Base-by-base conservation (phyloP, 2,888 invertebrate species). In the Acronicta alni region DNA sequence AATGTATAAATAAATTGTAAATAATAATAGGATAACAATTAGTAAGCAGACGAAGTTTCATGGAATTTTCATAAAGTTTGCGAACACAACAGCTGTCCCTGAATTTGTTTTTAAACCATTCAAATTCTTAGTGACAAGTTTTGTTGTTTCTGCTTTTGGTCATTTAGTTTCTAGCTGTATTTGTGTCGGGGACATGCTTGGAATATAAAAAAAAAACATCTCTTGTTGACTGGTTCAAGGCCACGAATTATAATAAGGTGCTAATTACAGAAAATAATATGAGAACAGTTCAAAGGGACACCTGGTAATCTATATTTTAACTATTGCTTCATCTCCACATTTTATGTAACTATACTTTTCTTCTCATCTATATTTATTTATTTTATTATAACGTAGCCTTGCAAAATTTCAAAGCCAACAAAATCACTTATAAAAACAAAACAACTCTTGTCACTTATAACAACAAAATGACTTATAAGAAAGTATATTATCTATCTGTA, bases 1-100 rank as follows among this genome's bases (percentile, higher is more conserved):
- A 70, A 75, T 82, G 76, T 80, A 77, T 72, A 71, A 71, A 73
- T 61, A 56, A 57, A 56, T 41, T 72, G 67, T 85, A 86, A 77
- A 76, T 77, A 78, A 39, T 66, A 45, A 20, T 64, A 62, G 4
- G 18, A 37, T 72, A 57, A 47, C 54, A 71, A 58, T 66, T 67
- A 62, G 47, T 61, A 59, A 46, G 47, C 17, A 37, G 42, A 56
- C 14, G 16, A 64, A 62, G 61, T 67, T 61, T 62, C 30, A 39
- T 42, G 20, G 16, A 64, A 62, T 59, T 67, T 61, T 62, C 30
- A 39, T 42, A 23, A 62, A 70, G 49, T 58, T 67, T 61, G 7
- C 44, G 42, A 63, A 64, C 20, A 10, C 32, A 38, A 48, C 59
- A 64, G 38, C 49, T 61, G 58, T 58, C 26, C 20, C 20, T 18